Conservation (phyloP, 2,113 vertebrate genomes). For the Meles meles region DNA sequence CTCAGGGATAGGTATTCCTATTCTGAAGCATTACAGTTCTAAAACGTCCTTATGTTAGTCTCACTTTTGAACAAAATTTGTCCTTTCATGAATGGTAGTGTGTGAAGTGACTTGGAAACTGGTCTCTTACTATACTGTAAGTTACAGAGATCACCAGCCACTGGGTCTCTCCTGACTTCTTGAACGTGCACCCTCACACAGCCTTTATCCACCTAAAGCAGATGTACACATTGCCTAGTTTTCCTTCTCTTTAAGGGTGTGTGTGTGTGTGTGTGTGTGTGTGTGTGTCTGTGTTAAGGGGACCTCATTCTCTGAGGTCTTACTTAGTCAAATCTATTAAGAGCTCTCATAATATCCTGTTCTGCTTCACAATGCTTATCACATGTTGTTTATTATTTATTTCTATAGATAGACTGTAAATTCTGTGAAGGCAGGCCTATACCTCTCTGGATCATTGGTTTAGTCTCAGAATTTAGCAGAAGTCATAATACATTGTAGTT, state of each 20-base stretch:
- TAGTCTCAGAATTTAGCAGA: neutral
- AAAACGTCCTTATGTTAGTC: neutral
- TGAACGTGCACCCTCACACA: accelerated
- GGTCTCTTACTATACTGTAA: neutral
- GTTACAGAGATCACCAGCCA: neutral
- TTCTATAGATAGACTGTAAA: neutral
- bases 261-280: neutral
- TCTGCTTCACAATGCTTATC: neutral
- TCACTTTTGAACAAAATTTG: neutral
- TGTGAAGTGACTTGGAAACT: neutral
- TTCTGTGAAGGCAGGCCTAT: neutral
- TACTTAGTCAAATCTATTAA: neutral
- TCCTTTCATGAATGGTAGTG: neutral
- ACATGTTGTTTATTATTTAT: neutral
- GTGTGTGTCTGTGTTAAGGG: neutral
- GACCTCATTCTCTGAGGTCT: neutral
- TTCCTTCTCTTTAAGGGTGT: neutral
- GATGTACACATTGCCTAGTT: neutral
- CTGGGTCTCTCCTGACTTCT: neutral
- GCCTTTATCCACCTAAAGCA: neutral
- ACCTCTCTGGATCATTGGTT: neutral
- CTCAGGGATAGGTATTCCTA: neutral
- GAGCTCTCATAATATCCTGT: neutral
- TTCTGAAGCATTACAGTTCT: neutral
- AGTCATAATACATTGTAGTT: neutral